Conservation (phyloP, 2,113 vertebrate genomes). For the Rostratula benghalensis region DNA sequence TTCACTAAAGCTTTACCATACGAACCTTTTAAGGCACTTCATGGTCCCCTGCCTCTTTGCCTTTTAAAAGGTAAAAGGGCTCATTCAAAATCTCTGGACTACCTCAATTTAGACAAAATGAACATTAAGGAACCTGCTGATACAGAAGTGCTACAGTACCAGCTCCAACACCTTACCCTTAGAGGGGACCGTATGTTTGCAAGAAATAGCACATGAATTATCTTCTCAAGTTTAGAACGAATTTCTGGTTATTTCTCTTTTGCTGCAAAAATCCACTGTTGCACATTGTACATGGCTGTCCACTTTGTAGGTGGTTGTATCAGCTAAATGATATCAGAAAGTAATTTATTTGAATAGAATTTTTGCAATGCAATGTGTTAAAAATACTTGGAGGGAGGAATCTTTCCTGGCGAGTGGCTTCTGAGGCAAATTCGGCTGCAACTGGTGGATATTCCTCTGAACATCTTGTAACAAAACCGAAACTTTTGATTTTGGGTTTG, state of each 20-base stretch:
- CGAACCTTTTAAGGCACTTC: constrained; percentile 82
- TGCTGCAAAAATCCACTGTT: constrained; percentile 59
- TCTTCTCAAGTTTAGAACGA: not conserved
- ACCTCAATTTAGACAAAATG: constrained; percentile 98
- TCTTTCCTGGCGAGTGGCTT: constrained; percentile 31
- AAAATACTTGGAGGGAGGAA: not conserved
- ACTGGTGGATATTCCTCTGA: constrained; percentile 23
- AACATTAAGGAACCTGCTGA: constrained; percentile 90
- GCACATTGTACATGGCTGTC: constrained; percentile 54
- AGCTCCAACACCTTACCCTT: constrained; percentile 93
- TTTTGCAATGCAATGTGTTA: constrained; percentile 9
- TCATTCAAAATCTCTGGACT: constrained; percentile 96
- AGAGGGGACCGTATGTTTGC: constrained; percentile 89
- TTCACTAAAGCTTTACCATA: constrained; percentile 81
- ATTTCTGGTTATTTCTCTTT: constrained; percentile 13
- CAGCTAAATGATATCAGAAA: constrained; percentile 60
- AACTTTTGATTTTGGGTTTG: not conserved
- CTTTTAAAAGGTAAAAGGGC: constrained; percentile 90
- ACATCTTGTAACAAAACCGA: constrained; percentile 13
- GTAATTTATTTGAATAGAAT: constrained; percentile 34
- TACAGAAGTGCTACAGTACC: constrained; percentile 92
- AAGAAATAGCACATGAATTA: constrained; percentile 87
- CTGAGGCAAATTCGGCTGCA: constrained; percentile 36
- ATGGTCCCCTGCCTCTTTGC: constrained; percentile 88
- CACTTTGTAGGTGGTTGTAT: constrained; percentile 49